Percentiles rank a stretch among this genome's conserved stretches.
These are phyloP conservation scores for Mustela lutreola DNA, from an alignment of 2,113 vertebrate genomes.

Conservation along the genomic window DNA sequence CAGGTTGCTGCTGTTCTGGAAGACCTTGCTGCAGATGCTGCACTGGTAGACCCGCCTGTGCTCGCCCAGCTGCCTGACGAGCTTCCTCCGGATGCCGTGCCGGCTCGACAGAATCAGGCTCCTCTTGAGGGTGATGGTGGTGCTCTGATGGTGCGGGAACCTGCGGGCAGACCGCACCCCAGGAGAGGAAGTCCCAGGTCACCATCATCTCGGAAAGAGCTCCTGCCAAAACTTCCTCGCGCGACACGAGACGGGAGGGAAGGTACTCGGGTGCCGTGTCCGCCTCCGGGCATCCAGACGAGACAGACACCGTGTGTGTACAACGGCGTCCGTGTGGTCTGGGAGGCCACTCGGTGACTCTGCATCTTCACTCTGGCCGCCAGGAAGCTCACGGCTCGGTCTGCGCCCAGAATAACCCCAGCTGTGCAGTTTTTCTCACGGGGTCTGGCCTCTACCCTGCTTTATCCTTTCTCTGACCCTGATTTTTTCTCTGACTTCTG, in stretches of 20 bases:
- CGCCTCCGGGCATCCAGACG: accelerated
- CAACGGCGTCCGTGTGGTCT: accelerated
- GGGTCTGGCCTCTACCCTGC: background rate
- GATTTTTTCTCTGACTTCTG: background rate
- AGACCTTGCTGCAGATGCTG: slow-evolving; percentile 95
- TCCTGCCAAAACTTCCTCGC: background rate
- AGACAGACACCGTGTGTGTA: accelerated
- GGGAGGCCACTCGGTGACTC: accelerated
- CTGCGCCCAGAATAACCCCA: accelerated
- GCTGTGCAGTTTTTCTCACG: accelerated
- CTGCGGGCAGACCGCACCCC: slow-evolving; percentile 47
- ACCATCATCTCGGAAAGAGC: background rate
- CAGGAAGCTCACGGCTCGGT: accelerated
- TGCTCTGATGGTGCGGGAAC: slow-evolving; percentile 87
- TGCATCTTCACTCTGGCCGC: too few species aligned
- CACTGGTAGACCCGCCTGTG: slow-evolving; percentile 97
- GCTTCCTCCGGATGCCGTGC: slow-evolving; percentile 88
- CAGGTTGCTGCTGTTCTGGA: slow-evolving; percentile 99
- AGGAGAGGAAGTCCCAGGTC: accelerated
- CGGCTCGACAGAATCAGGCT: slow-evolving; percentile 89
- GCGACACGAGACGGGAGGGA: accelerated
- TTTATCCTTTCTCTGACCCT: background rate
- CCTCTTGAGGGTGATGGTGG: slow-evolving; percentile 87
- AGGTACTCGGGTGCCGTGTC: accelerated
- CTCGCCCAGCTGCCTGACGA: slow-evolving; percentile 91